phyloP scores from a whole-genome alignment of 2,797 vertebrate species.

The Anguilla marmorata region DNA sequence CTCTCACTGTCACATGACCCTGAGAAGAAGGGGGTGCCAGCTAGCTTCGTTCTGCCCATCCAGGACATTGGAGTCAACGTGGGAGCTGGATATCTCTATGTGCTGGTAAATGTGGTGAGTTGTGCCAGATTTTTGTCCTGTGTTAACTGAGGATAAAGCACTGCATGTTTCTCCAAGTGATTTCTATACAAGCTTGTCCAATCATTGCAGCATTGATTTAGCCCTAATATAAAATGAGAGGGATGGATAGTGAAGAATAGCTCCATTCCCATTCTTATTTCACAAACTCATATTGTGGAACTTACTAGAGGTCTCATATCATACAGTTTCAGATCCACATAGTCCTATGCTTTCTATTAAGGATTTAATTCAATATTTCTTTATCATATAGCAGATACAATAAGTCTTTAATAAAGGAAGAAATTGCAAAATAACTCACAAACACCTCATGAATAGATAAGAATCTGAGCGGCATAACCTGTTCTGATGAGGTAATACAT shows the following conservation, averaged over 20 bases:
- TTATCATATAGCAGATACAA: not conserved
- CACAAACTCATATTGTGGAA: not conserved
- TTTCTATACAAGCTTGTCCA: not conserved
- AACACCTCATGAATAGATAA: not conserved
- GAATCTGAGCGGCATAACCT: not conserved
- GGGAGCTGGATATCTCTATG: slow-evolving; percentile 92
- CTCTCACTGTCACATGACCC: slow-evolving; percentile 93
- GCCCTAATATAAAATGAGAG: not conserved
- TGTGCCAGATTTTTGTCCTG: not conserved
- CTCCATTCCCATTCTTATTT: not conserved
- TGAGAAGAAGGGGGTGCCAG: slow-evolving; percentile 91
- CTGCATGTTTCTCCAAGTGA: not conserved
- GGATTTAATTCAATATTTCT: not conserved
- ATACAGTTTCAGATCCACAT: not conserved
- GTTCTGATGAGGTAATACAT: not conserved
- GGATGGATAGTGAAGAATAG: not conserved
- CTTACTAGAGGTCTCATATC: not conserved
- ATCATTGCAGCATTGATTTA: not conserved
- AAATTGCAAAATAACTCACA: not conserved
- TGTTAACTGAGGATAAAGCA: not conserved
- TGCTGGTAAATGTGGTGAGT: slow-evolving; percentile 91
- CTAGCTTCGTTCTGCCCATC: slow-evolving; percentile 88
- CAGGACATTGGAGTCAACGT: slow-evolving; percentile 91
- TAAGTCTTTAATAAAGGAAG: not conserved
- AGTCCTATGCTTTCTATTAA: not conserved